Base-by-base conservation (phyloP, 2,113 vertebrate genomes). In the Ramphastos sulfuratus region DNA sequence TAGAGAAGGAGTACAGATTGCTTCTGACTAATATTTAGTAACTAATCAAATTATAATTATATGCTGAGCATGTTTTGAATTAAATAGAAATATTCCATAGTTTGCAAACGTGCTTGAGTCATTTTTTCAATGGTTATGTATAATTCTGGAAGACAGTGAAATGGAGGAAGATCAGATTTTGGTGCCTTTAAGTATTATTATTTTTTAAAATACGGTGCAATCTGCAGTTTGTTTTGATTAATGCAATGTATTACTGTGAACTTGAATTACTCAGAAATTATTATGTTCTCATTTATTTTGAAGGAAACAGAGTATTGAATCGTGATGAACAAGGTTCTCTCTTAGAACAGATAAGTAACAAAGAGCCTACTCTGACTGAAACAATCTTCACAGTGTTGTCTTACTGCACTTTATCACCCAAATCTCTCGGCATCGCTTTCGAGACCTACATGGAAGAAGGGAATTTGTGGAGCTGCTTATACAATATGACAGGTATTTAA, bases 361-460 rank as follows among this genome's bases (percentile, higher is more conserved):
- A 96, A 72, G 80, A 94, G 33, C 42, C 91, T 42, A 94, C 63
- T 85, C 97, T 99, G 91, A 90, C 97, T 56, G 97, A 98, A 95
- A 96, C 97, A 81, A 91, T 99, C 93, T 98, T 99, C 89, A 98
- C 97, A 44, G 82, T 99, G 35, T 95, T 99, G 71, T 98, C 97
- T 84, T 97, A 97, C 63, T 97, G 99, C 78, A 98, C 95, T 95
- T 96, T 97, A 60, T 96, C 98, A 89, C 98, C 98, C 58, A 98
- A 97, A 96, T 98, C 97, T 90, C 98, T 99, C 92, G 98, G 97
- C 95, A 92, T 92, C 81, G 98, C 98, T 86, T 97, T 99, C 93
- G 98, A 98, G 87, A 97, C 94, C 46, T 99, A 98, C 96, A 97
- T 99, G 96, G 98, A 99, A 96, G 96, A 97, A 94, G 97, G 97